Evolutionary conservation across 2,113 vertebrate genomes (phyloP).

Genomic region (Caloenas nicobarica): DNA sequence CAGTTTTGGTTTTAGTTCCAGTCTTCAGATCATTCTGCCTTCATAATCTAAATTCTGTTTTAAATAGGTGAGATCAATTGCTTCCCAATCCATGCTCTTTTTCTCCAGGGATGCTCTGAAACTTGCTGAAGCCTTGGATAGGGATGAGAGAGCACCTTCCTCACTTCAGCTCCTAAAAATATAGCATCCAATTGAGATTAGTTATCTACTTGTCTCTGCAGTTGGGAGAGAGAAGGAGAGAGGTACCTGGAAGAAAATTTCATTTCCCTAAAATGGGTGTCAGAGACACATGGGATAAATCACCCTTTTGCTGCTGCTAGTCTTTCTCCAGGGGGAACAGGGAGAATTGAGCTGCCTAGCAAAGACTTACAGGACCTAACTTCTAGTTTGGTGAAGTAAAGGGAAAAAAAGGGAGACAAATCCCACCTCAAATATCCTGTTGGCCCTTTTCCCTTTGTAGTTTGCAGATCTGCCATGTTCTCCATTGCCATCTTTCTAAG

Average conservation of each 20-base stretch:
- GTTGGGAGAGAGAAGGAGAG: neutral
- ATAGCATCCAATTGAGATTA: fast-evolving
- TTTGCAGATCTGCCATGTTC: neutral
- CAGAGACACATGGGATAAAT: neutral
- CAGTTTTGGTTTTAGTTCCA: neutral
- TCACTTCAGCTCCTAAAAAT: neutral
- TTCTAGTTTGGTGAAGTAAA: neutral
- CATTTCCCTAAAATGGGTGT: neutral
- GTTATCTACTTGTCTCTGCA: neutral
- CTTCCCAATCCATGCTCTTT: neutral
- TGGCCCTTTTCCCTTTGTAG: neutral
- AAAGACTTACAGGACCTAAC: neutral
- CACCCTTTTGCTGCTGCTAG: neutral
- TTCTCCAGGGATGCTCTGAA: neutral
- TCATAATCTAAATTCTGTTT: neutral
- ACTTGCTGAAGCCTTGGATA: neutral
- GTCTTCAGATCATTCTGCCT: neutral
- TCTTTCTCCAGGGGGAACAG: fast-evolving
- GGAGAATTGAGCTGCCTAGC: neutral
- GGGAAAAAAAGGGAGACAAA: neutral
- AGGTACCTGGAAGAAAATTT: neutral
- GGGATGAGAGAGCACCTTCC: neutral
- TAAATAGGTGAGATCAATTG: neutral
- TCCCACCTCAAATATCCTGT: neutral
- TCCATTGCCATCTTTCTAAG: fast-evolving